phyloP scores from a whole-genome alignment of 2,888 invertebrate genomes.

The Thereva nobilitata region DNA sequence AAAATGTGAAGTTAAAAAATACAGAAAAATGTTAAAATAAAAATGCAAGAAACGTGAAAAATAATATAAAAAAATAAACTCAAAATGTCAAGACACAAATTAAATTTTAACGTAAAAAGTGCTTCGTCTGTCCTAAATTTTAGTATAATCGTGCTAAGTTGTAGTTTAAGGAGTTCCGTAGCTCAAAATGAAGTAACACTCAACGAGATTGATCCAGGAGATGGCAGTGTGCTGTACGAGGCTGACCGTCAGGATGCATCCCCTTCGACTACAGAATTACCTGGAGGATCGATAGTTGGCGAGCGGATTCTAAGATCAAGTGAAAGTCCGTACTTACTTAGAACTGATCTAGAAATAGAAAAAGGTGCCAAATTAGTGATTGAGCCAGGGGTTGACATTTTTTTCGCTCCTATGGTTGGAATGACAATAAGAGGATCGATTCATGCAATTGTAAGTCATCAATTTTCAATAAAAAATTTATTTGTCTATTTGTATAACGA shows the following conservation, averaged over 20 bases:
- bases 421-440: conserved; percentile 90
- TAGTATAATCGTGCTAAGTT: conserved; percentile 1
- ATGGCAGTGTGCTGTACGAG: conserved; percentile 20
- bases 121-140: neutral
- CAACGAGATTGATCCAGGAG: conserved; percentile 38
- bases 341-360: conserved; percentile 80
- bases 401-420: conserved; percentile 90
- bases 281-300: conserved; percentile 54
- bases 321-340: conserved; percentile 75
- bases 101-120: too few species aligned
- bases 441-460: conserved; percentile 79
- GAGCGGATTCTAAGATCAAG: conserved; percentile 53
- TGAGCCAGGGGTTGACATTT: conserved; percentile 87
- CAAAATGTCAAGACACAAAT: too few species aligned
- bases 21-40: too few species aligned
- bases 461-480: neutral
- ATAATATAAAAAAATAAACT: too few species aligned
- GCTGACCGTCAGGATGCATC: neutral
- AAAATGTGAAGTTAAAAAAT: too few species aligned
- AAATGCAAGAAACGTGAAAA: too few species aligned
- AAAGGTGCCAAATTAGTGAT: conserved; percentile 79
- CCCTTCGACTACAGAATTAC: conserved; percentile 49
- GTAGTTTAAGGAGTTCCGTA: neutral
- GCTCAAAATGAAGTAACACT: conserved; percentile 33
- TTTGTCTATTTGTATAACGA: neutral